Base-by-base conservation (phyloP, 2,888 invertebrate species). In the Eulithis prunata region DNA sequence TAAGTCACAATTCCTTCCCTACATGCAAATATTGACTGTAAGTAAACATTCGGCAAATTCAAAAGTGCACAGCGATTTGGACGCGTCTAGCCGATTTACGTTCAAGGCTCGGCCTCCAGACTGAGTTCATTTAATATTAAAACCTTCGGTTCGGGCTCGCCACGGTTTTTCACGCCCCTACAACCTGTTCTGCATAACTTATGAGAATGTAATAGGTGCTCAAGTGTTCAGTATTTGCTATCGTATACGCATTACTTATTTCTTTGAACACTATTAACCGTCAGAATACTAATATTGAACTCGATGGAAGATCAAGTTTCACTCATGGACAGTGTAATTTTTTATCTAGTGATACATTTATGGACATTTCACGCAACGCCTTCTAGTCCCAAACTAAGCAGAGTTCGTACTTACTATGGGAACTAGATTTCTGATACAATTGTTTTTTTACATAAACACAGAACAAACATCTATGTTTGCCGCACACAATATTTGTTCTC, bases 111-210 rank as follows among this genome's bases (percentile, higher is more conserved):
- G 79, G 79, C 79, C 82, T 83, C 78, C 83, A 85, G 88, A 83
- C 85, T 86, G 76, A 73, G 78, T 81, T 90, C 90, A 90, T 91
- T 75, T 85, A 91, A 88, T 91, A 93, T 92, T 92, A 86, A 92
- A 83, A 78, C 65, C 69, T 78, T 74, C 75, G 82, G 82, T 80
- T 80, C 78, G 75, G 76, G 79, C 79, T 76, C 72, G 80, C 82
- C 81, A 82, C 85, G 87, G 85, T 89, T 90, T 91, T 90, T 91
- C 90, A 86, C 90, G 87, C 89, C 82, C 84, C 80, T 82, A 76
- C 79, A 85, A 86, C 85, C 85, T 82, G 81, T 74, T 75, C 78
- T 91, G 88, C 89, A 92, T 93, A 84, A 88, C 87, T 89, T 82
- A 91, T 91, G 89, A 91, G 88, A 73, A 78, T 83, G 85, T 90